phyloP scores from a whole-genome alignment of 92 coral and sea anemone genomes.

The Muricea muricata region DNA sequence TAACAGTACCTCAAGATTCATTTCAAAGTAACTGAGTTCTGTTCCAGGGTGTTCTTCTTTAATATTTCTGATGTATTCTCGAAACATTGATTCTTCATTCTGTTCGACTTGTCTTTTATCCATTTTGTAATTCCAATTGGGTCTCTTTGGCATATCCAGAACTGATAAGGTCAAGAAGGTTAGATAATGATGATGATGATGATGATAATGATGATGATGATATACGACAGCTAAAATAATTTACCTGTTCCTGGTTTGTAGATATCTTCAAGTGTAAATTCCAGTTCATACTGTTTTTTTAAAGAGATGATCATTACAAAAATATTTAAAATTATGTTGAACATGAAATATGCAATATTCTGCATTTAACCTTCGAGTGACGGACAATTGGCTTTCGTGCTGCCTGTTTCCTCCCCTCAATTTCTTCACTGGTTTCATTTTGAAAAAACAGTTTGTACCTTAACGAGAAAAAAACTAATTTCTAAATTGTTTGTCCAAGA shows the following conservation, averaged over 20 bases:
- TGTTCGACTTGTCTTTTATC: conserved; percentile 83
- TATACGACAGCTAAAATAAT: neutral
- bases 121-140: conserved; percentile 90
- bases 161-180: conserved; percentile 46
- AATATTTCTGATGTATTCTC: conserved; percentile 75
- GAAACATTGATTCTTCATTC: conserved; percentile 79
- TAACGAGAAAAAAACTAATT: neutral
- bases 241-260: conserved; percentile 95
- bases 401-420: conserved; percentile 83
- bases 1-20: conserved; percentile 84
- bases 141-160: conserved; percentile 93
- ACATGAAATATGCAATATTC: neutral
- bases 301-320: neutral
- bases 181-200: too few species aligned
- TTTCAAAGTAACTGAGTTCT: conserved; percentile 93
- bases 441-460: conserved; percentile 80
- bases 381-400: conserved; percentile 73
- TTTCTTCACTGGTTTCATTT: conserved; percentile 80
- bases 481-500: too few species aligned
- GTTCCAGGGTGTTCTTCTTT: conserved; percentile 61
- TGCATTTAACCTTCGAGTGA: conserved; percentile 65
- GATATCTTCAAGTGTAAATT: conserved; percentile 78
- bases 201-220: too few species aligned
- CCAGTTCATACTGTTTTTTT: conserved; percentile 71
- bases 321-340: neutral